Conservation (phyloP, 2,113 vertebrate genomes). For the Platichthys stellatus region DNA sequence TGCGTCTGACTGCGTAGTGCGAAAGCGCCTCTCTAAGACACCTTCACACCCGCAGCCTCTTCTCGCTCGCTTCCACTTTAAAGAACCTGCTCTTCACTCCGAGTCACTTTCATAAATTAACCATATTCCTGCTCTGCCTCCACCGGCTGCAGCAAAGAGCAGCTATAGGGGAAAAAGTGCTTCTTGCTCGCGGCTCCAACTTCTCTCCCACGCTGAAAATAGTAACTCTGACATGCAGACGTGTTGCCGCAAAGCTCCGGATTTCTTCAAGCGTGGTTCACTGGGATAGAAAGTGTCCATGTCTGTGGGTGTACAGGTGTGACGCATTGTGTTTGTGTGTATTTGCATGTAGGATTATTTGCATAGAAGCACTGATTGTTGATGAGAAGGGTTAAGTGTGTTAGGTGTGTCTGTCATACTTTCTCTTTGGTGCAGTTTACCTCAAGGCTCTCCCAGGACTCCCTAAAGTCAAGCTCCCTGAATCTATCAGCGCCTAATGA, state of each 20-base stretch:
- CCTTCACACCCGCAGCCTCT: conserved; percentile 6
- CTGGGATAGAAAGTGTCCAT: not conserved
- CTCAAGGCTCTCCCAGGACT: conserved; percentile 44
- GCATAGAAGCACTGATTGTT: too few species aligned
- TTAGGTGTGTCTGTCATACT: conserved; percentile 1
- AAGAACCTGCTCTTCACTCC: conserved; percentile 16
- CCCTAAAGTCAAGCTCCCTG: conserved; percentile 52
- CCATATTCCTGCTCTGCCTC: conserved; percentile 38
- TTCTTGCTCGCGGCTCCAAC: conserved; percentile 9
- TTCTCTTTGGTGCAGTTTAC: conserved; percentile 45
- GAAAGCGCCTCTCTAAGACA: conserved; percentile 9
- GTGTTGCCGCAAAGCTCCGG: conserved; percentile 3
- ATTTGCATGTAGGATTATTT: not conserved
- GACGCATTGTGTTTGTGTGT: not conserved
- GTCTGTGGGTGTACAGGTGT: not conserved
- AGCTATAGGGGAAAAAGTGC: conserved; percentile 44
- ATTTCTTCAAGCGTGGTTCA: not conserved
- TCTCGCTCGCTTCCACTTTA: conserved; percentile 1
- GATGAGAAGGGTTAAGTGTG: too few species aligned
- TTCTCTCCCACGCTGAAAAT: conserved; percentile 56
- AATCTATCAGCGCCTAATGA: conserved; percentile 70
- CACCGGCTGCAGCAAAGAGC: conserved; percentile 42
- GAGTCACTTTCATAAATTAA: conserved; percentile 68
- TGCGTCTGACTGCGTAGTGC: not conserved
- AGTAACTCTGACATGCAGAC: conserved; percentile 34